Percentiles rank a stretch among this genome's conserved stretches.
These are phyloP conservation scores for Mythimna loreyi DNA, from an alignment of 2,888 invertebrate species.

Conservation along the genomic window DNA sequence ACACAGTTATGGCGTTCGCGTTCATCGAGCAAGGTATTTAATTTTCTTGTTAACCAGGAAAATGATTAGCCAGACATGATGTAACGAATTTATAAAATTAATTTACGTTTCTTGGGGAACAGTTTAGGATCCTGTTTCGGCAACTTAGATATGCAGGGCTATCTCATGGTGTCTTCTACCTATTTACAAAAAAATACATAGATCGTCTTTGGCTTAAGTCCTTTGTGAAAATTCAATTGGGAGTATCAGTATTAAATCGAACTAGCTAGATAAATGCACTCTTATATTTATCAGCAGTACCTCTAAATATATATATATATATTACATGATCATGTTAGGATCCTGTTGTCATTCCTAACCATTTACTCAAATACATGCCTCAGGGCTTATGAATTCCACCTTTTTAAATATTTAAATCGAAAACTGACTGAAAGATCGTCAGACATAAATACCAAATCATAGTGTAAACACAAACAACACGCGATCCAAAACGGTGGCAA, in stretches of 20 bases:
- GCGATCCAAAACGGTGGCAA: slow-evolving; percentile 46
- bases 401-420: not conserved
- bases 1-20: slow-evolving; percentile 47
- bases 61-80: slow-evolving; percentile 35
- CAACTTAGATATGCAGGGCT: not conserved
- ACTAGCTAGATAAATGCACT: not conserved
- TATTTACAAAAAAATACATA: not conserved
- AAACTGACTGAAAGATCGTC: not conserved
- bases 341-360: not conserved
- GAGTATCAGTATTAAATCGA: not conserved
- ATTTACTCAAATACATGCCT: not conserved
- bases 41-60: slow-evolving; percentile 38
- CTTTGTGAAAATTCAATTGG: not conserved
- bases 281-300: not conserved
- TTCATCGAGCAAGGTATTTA: slow-evolving; percentile 37
- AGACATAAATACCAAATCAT: slow-evolving; percentile 20
- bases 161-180: not conserved
- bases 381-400: not conserved
- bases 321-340: not conserved
- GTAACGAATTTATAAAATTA: slow-evolving; percentile 40
- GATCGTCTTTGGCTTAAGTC: not conserved
- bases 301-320: too few relatives aligned
- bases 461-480: slow-evolving; percentile 35
- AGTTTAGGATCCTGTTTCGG: slow-evolving; percentile 18
- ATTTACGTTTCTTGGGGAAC: slow-evolving; percentile 36